phyloP scores from a whole-genome alignment of 2,888 invertebrate species.

The Drosophila trichaetosa region DNA sequence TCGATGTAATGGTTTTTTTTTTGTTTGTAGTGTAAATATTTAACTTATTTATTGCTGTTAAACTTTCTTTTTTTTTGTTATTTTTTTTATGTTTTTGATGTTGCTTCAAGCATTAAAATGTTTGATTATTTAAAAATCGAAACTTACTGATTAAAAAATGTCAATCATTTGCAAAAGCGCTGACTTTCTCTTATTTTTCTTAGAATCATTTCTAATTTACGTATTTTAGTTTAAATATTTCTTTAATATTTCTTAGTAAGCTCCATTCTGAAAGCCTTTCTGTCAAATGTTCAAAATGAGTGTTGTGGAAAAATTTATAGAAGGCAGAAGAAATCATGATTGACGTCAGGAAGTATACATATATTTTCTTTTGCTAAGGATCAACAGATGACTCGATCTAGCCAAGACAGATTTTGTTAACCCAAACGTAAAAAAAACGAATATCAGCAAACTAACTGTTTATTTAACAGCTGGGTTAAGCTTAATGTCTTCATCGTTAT shows the following conservation, averaged over 20 bases:
- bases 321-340: not conserved
- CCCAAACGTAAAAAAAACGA: not conserved
- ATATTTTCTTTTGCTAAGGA: not conserved
- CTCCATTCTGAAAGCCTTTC: not conserved
- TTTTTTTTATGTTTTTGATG: not conserved
- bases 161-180: not conserved
- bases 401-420: not conserved
- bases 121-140: not conserved
- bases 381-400: not conserved
- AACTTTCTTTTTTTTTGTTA: not conserved
- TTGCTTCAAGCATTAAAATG: not conserved
- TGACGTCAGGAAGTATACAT: not conserved
- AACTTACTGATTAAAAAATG: not conserved
- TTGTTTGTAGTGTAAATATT: not conserved
- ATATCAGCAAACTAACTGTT: not conserved
- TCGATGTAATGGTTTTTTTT: not conserved
- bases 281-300: not conserved
- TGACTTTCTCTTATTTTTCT: not conserved
- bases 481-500: not conserved
- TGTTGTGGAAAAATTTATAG: not conserved
- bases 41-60: not conserved
- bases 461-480: not conserved
- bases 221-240: not conserved
- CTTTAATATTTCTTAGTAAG: no score
- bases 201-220: not conserved